These are phyloP conservation scores for Xestia c-nigrum DNA, from an alignment of 2,888 invertebrate species.

Conservation along the genomic window DNA sequence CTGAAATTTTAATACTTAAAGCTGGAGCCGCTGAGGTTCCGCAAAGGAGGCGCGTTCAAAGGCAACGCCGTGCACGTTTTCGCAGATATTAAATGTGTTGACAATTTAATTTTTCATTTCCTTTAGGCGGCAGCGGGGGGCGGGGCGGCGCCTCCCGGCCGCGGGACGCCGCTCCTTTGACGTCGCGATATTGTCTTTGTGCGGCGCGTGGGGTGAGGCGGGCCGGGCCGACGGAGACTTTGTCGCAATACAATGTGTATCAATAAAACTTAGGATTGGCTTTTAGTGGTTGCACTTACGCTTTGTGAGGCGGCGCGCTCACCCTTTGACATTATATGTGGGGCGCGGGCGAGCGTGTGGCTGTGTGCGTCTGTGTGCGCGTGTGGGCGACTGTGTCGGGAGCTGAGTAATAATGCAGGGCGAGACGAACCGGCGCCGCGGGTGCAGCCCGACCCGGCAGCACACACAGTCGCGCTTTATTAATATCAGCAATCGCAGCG, in stretches of 20 bases:
- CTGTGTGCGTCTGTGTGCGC: constrained; percentile 65
- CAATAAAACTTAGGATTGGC: constrained; percentile 91
- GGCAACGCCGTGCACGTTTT: constrained; percentile 90
- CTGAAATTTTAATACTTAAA: constrained; percentile 89
- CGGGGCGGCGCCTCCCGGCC: constrained; percentile 79
- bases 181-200: constrained; percentile 91
- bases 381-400: constrained; percentile 67
- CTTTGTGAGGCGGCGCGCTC: constrained; percentile 90
- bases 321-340: constrained; percentile 90
- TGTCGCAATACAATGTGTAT: constrained; percentile 91
- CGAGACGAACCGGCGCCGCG: constrained; percentile 83
- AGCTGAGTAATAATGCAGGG: constrained; percentile 80
- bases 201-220: constrained; percentile 88
- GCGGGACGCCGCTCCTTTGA: constrained; percentile 87
- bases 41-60: constrained; percentile 88
- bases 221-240: constrained; percentile 89
- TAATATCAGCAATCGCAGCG: constrained; percentile 81
- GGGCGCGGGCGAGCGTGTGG: constrained; percentile 71
- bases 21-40: constrained; percentile 84
- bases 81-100: constrained; percentile 91
- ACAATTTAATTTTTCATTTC: constrained; percentile 91
- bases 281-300: constrained; percentile 91
- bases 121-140: constrained; percentile 85
- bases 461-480: constrained; percentile 72
- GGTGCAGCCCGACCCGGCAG: constrained; percentile 61